Percentiles rank a stretch among this genome's conserved stretches.
These are phyloP conservation scores for Rotaria magnacalcarata DNA, from an alignment of 2,888 invertebrate genomes.

Conservation along the genomic window DNA sequence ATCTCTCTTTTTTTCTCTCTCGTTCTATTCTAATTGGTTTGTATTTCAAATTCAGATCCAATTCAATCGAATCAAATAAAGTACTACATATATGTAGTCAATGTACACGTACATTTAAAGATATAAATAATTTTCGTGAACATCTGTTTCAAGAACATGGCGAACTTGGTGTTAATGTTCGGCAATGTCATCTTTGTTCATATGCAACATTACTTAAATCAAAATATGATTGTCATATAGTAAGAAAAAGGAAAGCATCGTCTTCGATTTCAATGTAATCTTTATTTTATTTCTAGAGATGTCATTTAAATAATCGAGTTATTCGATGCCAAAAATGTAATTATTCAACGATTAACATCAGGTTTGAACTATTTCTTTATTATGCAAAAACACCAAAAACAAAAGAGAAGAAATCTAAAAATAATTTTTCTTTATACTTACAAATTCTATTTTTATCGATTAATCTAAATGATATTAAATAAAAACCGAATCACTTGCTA, in stretches of 20 bases:
- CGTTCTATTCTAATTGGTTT: no score
- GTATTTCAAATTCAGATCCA: not conserved
- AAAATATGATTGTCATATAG: conserved; percentile 45
- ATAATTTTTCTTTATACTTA: not conserved
- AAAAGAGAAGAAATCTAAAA: no score
- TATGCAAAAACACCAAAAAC: no score
- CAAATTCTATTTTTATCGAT: not conserved
- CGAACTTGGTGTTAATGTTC: conserved; percentile 38
- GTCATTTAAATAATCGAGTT: conserved; percentile 45
- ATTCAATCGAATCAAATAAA: not conserved
- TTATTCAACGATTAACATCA: conserved; percentile 44
- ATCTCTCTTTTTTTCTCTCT: no score
- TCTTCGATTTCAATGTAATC: not conserved
- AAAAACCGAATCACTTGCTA: not conserved
- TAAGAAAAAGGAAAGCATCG: not conserved
- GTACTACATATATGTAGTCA: conserved; percentile 39
- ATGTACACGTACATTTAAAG: conserved; percentile 44
- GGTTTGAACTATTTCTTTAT: not conserved
- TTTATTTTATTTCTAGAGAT: conserved; percentile 23
- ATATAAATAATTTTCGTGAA: conserved; percentile 44
- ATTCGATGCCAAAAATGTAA: conserved; percentile 43
- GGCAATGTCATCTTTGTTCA: conserved; percentile 42
- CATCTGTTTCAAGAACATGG: conserved; percentile 43
- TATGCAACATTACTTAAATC: conserved; percentile 44
- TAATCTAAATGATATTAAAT: no score